These are phyloP conservation scores for Ahaetulla prasina DNA, from an alignment of 2,113 vertebrate species.

Conservation along the genomic window DNA sequence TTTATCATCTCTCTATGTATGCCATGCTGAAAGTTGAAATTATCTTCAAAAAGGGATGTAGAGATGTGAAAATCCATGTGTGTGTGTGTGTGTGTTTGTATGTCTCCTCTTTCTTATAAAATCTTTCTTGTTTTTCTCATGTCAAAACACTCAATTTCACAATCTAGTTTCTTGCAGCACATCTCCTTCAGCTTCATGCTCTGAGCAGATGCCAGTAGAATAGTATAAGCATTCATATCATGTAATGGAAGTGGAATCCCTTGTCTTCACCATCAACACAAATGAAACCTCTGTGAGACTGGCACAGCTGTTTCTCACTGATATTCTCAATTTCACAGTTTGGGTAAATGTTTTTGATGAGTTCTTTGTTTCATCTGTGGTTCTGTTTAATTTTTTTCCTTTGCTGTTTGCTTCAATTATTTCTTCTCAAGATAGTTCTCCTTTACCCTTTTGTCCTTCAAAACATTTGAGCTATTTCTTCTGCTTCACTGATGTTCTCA, in stretches of 20 bases:
- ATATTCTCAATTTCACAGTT: conserved; percentile 24
- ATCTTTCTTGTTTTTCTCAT: not conserved
- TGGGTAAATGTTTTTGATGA: conserved; percentile 28
- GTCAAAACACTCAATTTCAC: not conserved
- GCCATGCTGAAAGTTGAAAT: not conserved
- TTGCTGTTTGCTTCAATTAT: fast-evolving
- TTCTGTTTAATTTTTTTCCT: not conserved
- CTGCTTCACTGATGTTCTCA: not conserved
- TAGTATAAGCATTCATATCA: not conserved
- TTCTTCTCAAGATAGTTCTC: not conserved
- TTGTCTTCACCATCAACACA: conserved; percentile 22
- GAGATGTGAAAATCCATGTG: not conserved
- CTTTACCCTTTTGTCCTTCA: not conserved
- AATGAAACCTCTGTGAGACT: conserved; percentile 16
- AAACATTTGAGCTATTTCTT: not conserved
- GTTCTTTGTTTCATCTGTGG: conserved; percentile 20
- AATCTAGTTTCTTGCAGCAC: not conserved
- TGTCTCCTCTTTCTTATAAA: not conserved
- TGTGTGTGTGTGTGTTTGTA: not conserved
- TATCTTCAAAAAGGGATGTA: not conserved
- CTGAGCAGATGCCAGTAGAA: not conserved
- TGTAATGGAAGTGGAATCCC: not conserved
- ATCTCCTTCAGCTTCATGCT: not conserved
- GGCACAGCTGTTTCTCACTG: conserved; percentile 16
- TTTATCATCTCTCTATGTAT: not conserved